Evolutionary conservation across 2,797 vertebrate genomes (phyloP).

Genomic region (Pseudomugil gertrudae): DNA sequence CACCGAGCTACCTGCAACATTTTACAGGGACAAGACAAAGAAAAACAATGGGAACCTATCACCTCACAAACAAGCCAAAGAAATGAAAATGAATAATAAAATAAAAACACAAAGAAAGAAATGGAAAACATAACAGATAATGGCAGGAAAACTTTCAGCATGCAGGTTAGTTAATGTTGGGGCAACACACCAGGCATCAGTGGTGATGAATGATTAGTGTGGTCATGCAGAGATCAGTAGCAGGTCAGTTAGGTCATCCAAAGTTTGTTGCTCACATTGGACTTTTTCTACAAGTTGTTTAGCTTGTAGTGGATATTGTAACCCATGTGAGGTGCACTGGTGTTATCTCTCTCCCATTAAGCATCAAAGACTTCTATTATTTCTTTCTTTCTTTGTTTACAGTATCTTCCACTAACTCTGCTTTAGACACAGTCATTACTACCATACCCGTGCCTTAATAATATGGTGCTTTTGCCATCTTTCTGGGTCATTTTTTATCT

Average conservation of each 20-base stretch:
- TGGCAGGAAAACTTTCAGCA: no score
- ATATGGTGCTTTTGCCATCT: conserved; percentile 37
- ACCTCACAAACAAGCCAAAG: no score
- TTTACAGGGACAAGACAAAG: no score
- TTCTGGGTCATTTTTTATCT: conserved; percentile 29
- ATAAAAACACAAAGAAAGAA: no score
- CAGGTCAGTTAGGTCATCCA: not conserved
- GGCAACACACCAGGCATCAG: no score
- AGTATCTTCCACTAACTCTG: conserved; percentile 14
- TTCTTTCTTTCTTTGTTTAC: conserved; percentile 29
- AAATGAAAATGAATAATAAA: no score
- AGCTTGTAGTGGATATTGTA: conserved; percentile 9
- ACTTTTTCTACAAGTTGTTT: not conserved
- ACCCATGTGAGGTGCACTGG: conserved; percentile 2
- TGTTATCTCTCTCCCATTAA: conserved; percentile 13
- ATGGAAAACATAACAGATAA: no score
- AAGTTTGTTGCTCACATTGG: not conserved
- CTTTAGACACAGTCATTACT: conserved; percentile 36
- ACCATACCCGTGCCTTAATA: conserved; percentile 23
- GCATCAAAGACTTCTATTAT: conserved; percentile 31
- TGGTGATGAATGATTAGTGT: no score
- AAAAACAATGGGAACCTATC: no score
- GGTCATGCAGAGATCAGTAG: no score
- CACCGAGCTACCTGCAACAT: no score
- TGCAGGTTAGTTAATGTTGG: no score